Conservation (phyloP, 2,888 invertebrate species). For the Pseudococcus jackbeardsleyi region DNA sequence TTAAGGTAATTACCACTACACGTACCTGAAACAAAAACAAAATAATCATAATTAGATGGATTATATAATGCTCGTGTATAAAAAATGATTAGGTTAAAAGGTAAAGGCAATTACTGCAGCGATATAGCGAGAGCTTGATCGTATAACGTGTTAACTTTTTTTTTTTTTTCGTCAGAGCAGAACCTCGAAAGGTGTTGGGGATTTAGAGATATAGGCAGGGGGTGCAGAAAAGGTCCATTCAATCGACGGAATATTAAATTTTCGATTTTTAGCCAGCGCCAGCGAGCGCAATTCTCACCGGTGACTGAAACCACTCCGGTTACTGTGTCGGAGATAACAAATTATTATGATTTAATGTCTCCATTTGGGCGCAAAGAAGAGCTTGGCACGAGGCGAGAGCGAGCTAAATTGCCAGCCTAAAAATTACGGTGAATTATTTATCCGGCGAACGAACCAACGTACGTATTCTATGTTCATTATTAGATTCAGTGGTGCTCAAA, state of each 20-base stretch:
- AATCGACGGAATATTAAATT: conserved; percentile 50
- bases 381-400: conserved; percentile 15
- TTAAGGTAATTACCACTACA: conserved; percentile 35
- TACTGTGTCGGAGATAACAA: conserved; percentile 33
- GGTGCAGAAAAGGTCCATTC: background rate
- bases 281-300: conserved; percentile 9
- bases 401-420: conserved; percentile 38
- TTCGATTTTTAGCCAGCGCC: conserved; percentile 6
- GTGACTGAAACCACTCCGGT: conserved; percentile 37
- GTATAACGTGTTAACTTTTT: background rate
- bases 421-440: conserved; percentile 53
- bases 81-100: conserved; percentile 39
- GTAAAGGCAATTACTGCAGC: background rate
- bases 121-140: background rate
- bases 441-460: background rate
- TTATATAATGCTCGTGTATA: conserved; percentile 16
- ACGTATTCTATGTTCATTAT: conserved; percentile 24
- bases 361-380: conserved; percentile 18
- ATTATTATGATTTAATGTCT: conserved; percentile 52
- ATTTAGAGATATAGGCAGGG: too few species aligned
- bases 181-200: too few species aligned
- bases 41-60: conserved; percentile 48
- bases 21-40: conserved; percentile 50
- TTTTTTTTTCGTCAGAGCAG: too few species aligned
- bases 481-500: conserved; percentile 34